Conservation (phyloP, 2,113 vertebrate species). For the Elgaria multicarinata region DNA sequence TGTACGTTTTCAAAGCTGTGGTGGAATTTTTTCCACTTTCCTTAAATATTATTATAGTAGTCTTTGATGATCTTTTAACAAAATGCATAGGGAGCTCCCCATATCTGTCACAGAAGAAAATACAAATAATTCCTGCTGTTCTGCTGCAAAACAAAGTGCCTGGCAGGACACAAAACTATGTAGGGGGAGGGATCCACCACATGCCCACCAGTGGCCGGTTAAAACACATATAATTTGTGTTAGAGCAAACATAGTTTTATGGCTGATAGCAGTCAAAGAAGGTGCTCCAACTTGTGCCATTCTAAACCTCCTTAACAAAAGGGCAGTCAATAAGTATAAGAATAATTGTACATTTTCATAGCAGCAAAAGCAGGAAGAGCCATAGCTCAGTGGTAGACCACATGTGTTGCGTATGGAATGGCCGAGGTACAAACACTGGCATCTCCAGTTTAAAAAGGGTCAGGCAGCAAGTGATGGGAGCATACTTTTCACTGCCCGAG, state of each 20-base stretch:
- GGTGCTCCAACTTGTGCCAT: background rate
- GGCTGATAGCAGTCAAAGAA: background rate
- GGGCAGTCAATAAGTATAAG: background rate
- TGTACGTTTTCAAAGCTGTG: background rate
- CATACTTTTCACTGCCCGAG: too few species aligned
- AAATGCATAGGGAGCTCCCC: background rate
- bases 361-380: background rate
- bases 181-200: background rate
- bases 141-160: background rate
- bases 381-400: background rate
- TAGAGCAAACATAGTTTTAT: background rate
- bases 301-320: background rate
- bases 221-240: background rate
- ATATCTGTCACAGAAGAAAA: background rate
- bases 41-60: background rate
- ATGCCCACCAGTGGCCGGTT: background rate
- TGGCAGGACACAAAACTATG: background rate
- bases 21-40: background rate
- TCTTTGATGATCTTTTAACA: background rate
- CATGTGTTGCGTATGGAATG: background rate
- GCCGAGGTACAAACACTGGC: too few species aligned
- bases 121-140: too few species aligned
- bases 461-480: too few species aligned
- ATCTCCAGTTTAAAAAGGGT: too few species aligned
- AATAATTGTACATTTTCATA: background rate